Conservation (phyloP, 1,140 invertebrate genomes). For the Dolichoris vasculosae region DNA sequence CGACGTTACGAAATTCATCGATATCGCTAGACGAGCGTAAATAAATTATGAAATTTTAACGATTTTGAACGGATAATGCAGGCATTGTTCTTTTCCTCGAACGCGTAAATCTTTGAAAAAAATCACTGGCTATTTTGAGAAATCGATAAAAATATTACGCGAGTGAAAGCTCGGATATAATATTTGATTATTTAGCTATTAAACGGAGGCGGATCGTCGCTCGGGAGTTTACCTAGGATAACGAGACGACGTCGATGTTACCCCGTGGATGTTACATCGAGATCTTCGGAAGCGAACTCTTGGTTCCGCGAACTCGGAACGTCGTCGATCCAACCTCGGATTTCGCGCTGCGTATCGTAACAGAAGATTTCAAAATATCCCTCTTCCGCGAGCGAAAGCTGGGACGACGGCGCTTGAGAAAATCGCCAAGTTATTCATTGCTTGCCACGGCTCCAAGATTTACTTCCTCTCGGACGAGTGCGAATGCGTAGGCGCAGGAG, state of each 20-base stretch:
- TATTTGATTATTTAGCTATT: background rate
- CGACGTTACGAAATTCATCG: too few species aligned
- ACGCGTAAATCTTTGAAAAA: too few species aligned
- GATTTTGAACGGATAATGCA: too few species aligned
- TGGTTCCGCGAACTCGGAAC: background rate
- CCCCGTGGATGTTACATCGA: too few species aligned
- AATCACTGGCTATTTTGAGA: background rate
- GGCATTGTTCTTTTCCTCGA: too few species aligned
- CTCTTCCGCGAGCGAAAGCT: background rate
- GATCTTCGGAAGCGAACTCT: too few species aligned
- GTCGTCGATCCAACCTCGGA: background rate
- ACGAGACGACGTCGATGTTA: too few species aligned
- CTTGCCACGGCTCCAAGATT: conserved; percentile 10
- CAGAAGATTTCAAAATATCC: conserved; percentile 4
- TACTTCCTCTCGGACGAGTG: conserved; percentile 29
- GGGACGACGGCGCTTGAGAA: background rate
- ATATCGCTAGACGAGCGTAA: too few species aligned
- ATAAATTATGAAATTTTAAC: too few species aligned
- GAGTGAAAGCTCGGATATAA: background rate
- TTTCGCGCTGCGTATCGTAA: background rate
- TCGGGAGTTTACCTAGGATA: background rate
- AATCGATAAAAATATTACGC: background rate
- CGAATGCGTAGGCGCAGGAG: conserved; percentile 42
- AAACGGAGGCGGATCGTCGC: background rate
- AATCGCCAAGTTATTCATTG: conserved; percentile 50